phyloP scores from a whole-genome alignment of 1,140 invertebrate genomes.

The Hycleus phaleratus region DNA sequence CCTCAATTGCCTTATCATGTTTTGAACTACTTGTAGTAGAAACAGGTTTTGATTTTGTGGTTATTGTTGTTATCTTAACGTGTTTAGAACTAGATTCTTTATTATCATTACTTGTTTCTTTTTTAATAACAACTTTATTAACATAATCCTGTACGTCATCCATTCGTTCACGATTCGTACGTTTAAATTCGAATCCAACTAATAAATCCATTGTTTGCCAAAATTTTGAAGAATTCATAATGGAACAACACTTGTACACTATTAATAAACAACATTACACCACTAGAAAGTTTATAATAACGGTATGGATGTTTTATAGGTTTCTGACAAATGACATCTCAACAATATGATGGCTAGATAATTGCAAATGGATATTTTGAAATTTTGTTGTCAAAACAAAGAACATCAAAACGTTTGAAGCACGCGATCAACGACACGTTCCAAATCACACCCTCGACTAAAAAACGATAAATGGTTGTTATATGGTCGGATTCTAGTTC shows the following conservation, averaged over 20 bases:
- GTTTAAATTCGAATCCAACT: slow-evolving; percentile 6
- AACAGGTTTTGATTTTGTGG: background rate
- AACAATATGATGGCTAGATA: no score
- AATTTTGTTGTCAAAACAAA: no score
- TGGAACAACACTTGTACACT: background rate
- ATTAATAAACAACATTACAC: background rate
- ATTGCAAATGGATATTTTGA: no score
- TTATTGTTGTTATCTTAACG: background rate
- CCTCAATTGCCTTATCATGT: slow-evolving; percentile 1
- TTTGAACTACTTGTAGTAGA: background rate
- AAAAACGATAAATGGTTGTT: no score
- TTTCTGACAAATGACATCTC: no score
- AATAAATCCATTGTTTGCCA: slow-evolving; percentile 13
- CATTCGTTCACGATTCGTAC: slow-evolving; percentile 9
- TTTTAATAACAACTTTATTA: slow-evolving; percentile 10
- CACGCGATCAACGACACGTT: background rate
- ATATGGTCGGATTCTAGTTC: no score
- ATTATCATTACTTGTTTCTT: slow-evolving; percentile 1
- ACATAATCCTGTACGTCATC: slow-evolving; percentile 17
- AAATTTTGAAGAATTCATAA: slow-evolving; percentile 3
- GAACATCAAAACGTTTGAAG: background rate
- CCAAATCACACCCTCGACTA: no score
- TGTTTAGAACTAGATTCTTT: background rate
- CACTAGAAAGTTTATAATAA: no score
- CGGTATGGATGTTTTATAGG: no score